Conservation (phyloP, 1,140 invertebrate species). For the Fopius arisanus region DNA sequence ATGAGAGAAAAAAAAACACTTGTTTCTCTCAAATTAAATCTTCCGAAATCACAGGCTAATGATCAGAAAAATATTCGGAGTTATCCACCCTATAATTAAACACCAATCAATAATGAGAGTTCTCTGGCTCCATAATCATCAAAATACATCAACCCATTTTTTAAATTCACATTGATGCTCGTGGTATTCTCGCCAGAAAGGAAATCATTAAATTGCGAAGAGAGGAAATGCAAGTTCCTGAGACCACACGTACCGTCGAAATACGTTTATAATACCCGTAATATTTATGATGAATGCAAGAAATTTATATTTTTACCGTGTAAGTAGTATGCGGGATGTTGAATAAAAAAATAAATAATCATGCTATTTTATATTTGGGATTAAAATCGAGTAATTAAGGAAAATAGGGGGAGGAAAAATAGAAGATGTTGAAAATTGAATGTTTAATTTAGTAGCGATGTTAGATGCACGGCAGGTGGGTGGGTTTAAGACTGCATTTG, state of each 20-base stretch:
- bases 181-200: neutral
- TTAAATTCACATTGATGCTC: neutral
- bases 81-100: neutral
- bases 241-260: slow-evolving; percentile 2
- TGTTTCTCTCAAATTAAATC: slow-evolving; percentile 16
- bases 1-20: no score
- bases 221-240: neutral
- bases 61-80: neutral
- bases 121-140: neutral
- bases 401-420: neutral
- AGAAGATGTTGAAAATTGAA: neutral
- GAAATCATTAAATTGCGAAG: neutral
- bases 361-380: neutral
- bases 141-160: neutral
- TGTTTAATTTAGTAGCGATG: neutral
- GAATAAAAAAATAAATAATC: neutral
- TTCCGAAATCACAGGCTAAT: neutral
- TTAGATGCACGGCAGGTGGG: slow-evolving; percentile 40
- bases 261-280: slow-evolving; percentile 13
- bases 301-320: neutral
- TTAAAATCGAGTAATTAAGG: neutral
- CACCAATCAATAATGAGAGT: neutral
- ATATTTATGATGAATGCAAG: neutral
- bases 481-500: slow-evolving; percentile 32
- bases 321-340: neutral